Percentiles rank a stretch among this genome's conserved stretches.
phyloP scores from a whole-genome alignment of 2,888 invertebrate genomes.

The Cerastis leucographa region DNA sequence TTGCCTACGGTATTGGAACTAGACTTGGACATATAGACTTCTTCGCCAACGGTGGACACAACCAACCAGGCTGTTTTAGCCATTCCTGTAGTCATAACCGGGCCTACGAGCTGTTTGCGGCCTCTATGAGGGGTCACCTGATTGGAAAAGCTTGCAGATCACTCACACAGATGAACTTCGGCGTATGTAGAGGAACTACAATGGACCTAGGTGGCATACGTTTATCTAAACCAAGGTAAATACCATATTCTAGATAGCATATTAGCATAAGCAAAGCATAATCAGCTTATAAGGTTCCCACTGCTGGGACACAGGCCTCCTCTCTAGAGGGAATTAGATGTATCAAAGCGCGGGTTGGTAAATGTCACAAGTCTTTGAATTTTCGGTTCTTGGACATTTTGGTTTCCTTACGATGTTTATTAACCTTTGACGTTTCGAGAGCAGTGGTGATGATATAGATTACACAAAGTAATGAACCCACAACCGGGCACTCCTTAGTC shows the following conservation, averaged over 20 bases:
- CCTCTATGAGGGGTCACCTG: conserved; percentile 71
- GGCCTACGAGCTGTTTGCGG: conserved; percentile 77
- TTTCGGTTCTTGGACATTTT: neutral
- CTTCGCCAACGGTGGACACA: conserved; percentile 96
- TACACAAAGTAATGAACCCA: too few relatives aligned
- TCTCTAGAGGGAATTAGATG: neutral
- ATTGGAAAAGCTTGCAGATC: conserved; percentile 71
- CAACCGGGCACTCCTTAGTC: too few relatives aligned
- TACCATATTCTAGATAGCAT: conserved; percentile 41
- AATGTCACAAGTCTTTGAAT: neutral
- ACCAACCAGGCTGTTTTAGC: conserved; percentile 87
- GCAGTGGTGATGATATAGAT: neutral
- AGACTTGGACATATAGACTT: conserved; percentile 96
- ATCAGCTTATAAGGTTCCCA: neutral
- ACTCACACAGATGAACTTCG: conserved; percentile 70
- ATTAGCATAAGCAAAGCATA: neutral
- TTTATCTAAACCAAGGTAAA: conserved; percentile 73
- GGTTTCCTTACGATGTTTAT: neutral
- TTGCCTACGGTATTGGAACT: conserved; percentile 92
- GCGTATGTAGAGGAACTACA: conserved; percentile 72
- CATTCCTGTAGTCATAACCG: conserved; percentile 78
- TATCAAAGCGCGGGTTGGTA: neutral
- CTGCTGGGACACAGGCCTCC: neutral
- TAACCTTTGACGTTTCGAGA: neutral
- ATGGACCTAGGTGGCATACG: conserved; percentile 73